phyloP scores from a whole-genome alignment of 2,113 vertebrate species.

The Tonatia bakeri region DNA sequence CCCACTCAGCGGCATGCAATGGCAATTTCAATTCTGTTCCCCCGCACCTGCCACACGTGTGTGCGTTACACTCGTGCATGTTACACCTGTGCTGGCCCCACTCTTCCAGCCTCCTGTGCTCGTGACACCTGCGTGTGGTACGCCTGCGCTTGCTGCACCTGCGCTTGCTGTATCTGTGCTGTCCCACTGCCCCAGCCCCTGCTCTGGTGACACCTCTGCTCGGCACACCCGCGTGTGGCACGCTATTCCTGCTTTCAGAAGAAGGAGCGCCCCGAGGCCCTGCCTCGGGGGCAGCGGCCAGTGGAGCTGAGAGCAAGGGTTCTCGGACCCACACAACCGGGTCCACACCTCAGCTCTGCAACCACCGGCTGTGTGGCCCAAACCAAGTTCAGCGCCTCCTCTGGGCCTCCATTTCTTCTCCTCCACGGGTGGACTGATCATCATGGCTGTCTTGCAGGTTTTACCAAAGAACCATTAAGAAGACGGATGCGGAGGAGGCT shows the following conservation, averaged over 20 bases:
- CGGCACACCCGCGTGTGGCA: neutral
- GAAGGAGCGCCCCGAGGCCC: fast-evolving
- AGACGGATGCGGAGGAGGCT: fast-evolving
- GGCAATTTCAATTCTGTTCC: fast-evolving
- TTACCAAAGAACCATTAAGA: fast-evolving
- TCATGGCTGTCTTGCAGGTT: neutral
- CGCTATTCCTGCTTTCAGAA: neutral
- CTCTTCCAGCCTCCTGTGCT: neutral
- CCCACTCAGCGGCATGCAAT: neutral
- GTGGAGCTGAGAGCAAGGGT: neutral
- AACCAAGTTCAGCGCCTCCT: no score
- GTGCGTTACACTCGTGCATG: neutral
- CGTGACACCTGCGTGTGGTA: neutral
- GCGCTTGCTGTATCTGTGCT: neutral
- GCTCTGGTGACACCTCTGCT: no score
- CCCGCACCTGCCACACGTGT: neutral
- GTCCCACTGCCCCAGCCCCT: neutral
- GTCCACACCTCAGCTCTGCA: neutral
- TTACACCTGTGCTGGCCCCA: neutral
- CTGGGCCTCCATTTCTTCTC: neutral
- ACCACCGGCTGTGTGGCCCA: neutral
- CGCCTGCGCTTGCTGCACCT: neutral
- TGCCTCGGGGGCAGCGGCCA: neutral
- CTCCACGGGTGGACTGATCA: no score
- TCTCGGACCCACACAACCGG: neutral